Percentiles rank a stretch among this genome's conserved stretches.
Evolutionary conservation across 2,888 invertebrate species (phyloP).

Genomic region (Lobophora halterata): DNA sequence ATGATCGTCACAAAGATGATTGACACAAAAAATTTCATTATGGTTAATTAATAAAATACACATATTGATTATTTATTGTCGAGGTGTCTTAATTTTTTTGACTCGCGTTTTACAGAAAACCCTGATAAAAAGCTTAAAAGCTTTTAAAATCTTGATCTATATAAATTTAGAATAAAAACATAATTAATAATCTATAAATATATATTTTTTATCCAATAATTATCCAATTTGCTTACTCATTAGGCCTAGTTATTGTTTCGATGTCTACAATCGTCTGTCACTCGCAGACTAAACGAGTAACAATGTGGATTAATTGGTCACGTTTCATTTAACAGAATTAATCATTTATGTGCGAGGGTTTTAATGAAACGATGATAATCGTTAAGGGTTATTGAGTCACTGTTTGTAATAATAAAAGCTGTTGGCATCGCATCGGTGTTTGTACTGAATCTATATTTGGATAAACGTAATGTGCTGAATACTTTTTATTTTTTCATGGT

Average conservation of each 20-base stretch:
- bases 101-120: too few species aligned
- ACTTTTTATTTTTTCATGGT: too few species aligned
- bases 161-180: too few species aligned
- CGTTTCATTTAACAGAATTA: constrained; percentile 29
- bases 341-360: constrained; percentile 32
- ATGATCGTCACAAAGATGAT: too few species aligned
- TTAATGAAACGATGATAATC: constrained; percentile 17
- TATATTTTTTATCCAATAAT: constrained; percentile 1
- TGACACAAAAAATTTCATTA: too few species aligned
- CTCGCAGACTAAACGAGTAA: constrained; percentile 22
- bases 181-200: too few species aligned
- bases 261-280: constrained; percentile 19
- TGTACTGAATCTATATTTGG: too few species aligned
- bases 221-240: background rate
- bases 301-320: constrained; percentile 28
- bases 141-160: background rate
- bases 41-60: too few species aligned
- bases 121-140: constrained; percentile 2
- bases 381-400: constrained; percentile 18
- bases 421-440: background rate
- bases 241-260: constrained; percentile 19
- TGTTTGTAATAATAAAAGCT: constrained; percentile 17
- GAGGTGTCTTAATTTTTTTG: too few species aligned
- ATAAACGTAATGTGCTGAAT: too few species aligned
- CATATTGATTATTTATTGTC: too few species aligned